Evolutionary conservation across 2,888 invertebrate genomes (phyloP).

Genomic region (Lochmaea crataegi): DNA sequence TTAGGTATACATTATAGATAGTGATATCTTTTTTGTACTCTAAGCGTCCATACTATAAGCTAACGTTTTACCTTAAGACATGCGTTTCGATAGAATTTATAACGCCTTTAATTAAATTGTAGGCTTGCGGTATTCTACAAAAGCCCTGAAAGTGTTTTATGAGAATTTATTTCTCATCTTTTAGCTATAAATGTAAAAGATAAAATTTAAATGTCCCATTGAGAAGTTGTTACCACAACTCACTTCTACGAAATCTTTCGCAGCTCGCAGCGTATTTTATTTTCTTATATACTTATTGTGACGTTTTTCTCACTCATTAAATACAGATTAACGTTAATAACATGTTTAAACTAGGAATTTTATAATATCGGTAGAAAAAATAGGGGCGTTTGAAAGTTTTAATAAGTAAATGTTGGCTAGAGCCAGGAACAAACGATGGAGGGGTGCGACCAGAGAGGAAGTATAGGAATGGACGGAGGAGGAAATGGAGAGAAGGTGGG

Average conservation of each 20-base stretch:
- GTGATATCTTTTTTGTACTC: no score
- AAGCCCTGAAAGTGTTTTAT: constrained; percentile 20
- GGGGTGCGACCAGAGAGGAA: no score
- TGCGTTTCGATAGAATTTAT: constrained; percentile 23
- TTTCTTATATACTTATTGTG: background rate
- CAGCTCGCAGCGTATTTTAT: background rate
- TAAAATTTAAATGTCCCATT: constrained; percentile 15
- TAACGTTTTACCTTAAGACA: constrained; percentile 1
- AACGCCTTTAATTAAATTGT: constrained; percentile 30
- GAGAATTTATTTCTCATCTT: constrained; percentile 23
- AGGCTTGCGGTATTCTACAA: constrained; percentile 26
- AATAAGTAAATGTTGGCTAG: no score
- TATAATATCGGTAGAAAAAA: no score
- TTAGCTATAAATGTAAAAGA: constrained; percentile 16
- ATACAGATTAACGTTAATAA: background rate
- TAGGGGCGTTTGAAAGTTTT: no score
- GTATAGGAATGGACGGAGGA: no score
- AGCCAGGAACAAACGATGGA: no score
- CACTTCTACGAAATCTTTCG: background rate
- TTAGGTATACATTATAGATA: no score
- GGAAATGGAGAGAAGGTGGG: no score
- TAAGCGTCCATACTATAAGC: constrained; percentile 4
- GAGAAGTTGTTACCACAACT: background rate
- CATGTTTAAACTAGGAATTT: no score
- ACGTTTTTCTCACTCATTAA: background rate